Evolutionary conservation across 2,797 vertebrate genomes (phyloP), one percentile per base, ranked within the genome.

Genomic region (Hippoglossus hippoglossus): DNA sequence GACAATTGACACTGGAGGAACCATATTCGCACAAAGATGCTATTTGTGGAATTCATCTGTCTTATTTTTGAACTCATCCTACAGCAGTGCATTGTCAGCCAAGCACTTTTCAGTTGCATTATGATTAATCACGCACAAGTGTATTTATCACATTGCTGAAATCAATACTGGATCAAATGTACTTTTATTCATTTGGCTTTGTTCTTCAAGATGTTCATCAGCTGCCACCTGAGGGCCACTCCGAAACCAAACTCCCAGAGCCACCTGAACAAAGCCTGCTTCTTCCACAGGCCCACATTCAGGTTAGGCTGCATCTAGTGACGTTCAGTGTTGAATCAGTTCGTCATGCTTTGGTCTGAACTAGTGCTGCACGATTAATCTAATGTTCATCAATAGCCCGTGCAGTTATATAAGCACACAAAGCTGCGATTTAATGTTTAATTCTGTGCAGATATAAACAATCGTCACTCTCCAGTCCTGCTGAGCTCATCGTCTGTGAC

Each of bases 201-300:
- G 39, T 57, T 68, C 2, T 19, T 58, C 21, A 57, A 92, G 88
- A 70, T 92, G 61, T 92, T 90, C 72, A 89, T 91, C 71, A 88
- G 64, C 49, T 93, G 92, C 57, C 81, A 86, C 54, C 78, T 91
- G 0, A 80, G 16, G 63, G 85, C 83, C 19, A 55, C 55, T 58
- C 66, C 78, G 28, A 77, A 70, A 41, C 63, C 19, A 54, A 80
- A 28, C 19, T 39, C 67, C 1, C 59, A 52, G 0, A 79, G 24
- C 69, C 47, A 36, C 18, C 44, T 64, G 4, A 47, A 80, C 62
- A 86, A 92, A 80, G 81, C 88, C 39, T 91, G 86, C 69, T 87
- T 51, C 83, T 91, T 91, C 74, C 80, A 91, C 4, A 44, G 19
- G 19, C 61, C 80, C 47, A 79, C 86, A 1, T 83, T 87, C 60